Evolutionary conservation across 2,797 vertebrate species (phyloP), one percentile per base, ranked within the genome.

Genomic region (Pogonophryne albipinna): DNA sequence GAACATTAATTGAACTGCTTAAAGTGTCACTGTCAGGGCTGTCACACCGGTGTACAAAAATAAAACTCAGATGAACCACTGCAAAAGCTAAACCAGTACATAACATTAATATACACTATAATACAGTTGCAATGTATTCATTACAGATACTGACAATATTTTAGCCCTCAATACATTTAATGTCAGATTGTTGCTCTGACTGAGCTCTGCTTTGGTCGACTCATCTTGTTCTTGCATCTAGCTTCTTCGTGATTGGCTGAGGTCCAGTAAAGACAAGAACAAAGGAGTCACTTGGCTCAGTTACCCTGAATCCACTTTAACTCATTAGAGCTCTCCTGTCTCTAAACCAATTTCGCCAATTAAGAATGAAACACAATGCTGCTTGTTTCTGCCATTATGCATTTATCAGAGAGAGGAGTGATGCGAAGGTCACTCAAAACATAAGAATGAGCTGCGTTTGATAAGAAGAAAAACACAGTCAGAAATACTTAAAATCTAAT

Each of bases 261-360:
- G 47, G 63, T 83, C 77, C 78, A 78, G 64, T 65, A 61, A 72
- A 19, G 69, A 87, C 79, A 74, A 83, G 87, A 85, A 92, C 85
- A 92, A 92, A 88, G 67, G 60, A 61, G 74, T 85, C 72, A 85
- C 83, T 89, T 87, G 90, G 90, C 90, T 92, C 81, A 3, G 82
- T 91, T 84, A 83, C 84, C 64, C 74, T 46, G 64, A 85, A 79
- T 80, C 76, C 72, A 53, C 80, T 80, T 76, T 77, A 80, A 71
- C 72, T 88, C 83, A 85, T 88, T 87, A 87, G 90, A 84, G 84
- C 86, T 85, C 74, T 69, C 61, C 82, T 70, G 82, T 72, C 84
- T 83, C 83, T 86, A 84, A 93, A 88, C 84, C 86, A 92, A 91
- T 91, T 91, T 90, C 85, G 86, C 84, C 86, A 92, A 91, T 91